phyloP scores from a whole-genome alignment of 2,888 invertebrate genomes.

The Aphodius granarius region DNA sequence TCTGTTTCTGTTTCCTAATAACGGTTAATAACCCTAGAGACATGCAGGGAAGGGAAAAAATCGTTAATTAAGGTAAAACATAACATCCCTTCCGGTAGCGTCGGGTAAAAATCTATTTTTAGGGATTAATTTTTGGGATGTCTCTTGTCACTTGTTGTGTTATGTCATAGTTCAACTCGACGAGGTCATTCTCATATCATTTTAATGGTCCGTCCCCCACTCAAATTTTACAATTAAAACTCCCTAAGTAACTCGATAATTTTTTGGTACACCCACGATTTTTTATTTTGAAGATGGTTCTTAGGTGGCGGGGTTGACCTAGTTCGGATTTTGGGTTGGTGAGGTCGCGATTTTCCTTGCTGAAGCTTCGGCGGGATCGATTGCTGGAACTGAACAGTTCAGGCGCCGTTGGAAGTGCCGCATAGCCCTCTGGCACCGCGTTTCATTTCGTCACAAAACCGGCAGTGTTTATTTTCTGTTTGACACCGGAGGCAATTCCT shows the following conservation, averaged over 20 bases:
- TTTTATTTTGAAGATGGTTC: not conserved
- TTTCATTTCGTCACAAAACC: not conserved
- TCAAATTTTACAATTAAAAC: not conserved
- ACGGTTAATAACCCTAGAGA: not conserved
- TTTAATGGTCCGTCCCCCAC: not conserved
- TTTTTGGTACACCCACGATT: not conserved
- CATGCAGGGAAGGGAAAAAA: not conserved
- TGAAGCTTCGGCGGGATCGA: slow-evolving; percentile 18
- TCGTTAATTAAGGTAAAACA: no score
- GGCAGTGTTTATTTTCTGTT: slow-evolving; percentile 1
- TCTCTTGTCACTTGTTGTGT: not conserved
- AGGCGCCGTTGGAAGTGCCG: slow-evolving; percentile 25
- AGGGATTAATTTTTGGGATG: not conserved
- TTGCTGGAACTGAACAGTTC: slow-evolving; percentile 25
- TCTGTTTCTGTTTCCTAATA: not conserved
- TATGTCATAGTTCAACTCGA: slow-evolving; percentile 13
- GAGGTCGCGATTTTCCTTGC: slow-evolving; percentile 21
- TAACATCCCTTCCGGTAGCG: not conserved
- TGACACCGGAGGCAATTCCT: not conserved
- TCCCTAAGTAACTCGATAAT: no score
- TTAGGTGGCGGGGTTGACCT: slow-evolving; percentile 24
- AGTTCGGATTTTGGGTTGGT: slow-evolving; percentile 21
- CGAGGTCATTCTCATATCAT: slow-evolving; percentile 1
- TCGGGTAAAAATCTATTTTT: not conserved
- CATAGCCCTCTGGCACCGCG: slow-evolving; percentile 23